Conservation (phyloP, 2,888 invertebrate species). For the Gari tellinella region DNA sequence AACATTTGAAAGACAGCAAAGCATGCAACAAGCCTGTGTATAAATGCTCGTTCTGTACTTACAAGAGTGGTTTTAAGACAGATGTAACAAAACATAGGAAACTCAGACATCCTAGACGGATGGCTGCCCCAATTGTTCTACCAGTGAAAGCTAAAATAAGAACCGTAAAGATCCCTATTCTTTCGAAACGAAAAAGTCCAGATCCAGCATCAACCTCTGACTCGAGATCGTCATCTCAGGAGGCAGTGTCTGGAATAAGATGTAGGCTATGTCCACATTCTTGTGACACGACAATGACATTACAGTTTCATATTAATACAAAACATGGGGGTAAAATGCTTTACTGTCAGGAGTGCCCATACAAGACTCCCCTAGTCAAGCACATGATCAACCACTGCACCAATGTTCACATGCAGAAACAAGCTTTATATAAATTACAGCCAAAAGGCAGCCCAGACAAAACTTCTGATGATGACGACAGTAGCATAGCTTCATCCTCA, state of each 20-base stretch:
- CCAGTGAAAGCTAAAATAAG: conserved; percentile 34
- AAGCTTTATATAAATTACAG: conserved; percentile 5
- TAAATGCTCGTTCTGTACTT: conserved; percentile 56
- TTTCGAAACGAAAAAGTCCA: too few relatives aligned
- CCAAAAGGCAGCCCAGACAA: neutral
- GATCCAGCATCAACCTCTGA: neutral
- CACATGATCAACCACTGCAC: conserved; percentile 61
- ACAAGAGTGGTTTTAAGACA: conserved; percentile 34
- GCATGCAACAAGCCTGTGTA: conserved; percentile 50
- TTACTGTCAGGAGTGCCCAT: conserved; percentile 46
- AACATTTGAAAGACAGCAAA: conserved; percentile 47
- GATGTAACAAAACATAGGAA: conserved; percentile 38
- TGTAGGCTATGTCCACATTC: conserved; percentile 37
- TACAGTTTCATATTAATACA: conserved; percentile 59
- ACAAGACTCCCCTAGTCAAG: conserved; percentile 57
- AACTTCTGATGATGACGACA: neutral
- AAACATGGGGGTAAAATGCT: conserved; percentile 46
- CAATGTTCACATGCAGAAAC: conserved; percentile 39
- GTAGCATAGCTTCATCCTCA: neutral
- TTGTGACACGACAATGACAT: conserved; percentile 36
- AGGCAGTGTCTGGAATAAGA: neutral
- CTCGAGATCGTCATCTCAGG: neutral
- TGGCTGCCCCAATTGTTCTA: conserved; percentile 12
- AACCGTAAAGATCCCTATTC: neutral
- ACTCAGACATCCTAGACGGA: conserved; percentile 44